Evolutionary conservation across 2,888 invertebrate species (phyloP).

Genomic region (Orchesellides sinensis): DNA sequence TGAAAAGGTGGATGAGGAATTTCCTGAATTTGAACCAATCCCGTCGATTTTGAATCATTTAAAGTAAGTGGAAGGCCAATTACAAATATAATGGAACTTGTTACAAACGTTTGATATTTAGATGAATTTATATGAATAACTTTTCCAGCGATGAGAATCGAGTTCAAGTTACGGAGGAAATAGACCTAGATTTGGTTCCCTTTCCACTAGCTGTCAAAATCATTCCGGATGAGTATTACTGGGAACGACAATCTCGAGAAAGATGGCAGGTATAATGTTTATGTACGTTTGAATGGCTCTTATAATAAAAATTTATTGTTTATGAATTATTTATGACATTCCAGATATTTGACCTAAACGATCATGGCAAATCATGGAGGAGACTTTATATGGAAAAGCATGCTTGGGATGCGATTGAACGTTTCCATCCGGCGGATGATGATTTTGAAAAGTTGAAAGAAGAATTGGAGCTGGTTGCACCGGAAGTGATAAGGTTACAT

Average conservation of each 20-base stretch:
- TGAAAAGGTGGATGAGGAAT: constrained; percentile 57
- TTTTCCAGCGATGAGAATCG: constrained; percentile 63
- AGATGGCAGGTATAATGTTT: constrained; percentile 65
- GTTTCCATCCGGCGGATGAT: constrained; percentile 71
- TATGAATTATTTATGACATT: not conserved
- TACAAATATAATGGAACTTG: not conserved
- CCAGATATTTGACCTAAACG: constrained; percentile 55
- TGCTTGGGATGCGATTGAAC: constrained; percentile 69
- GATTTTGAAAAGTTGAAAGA: constrained; percentile 59
- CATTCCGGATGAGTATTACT: constrained; percentile 73
- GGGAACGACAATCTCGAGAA: constrained; percentile 69
- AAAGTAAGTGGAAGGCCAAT: constrained; percentile 10
- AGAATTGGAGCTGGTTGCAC: constrained; percentile 61
- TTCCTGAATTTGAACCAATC: constrained; percentile 63
- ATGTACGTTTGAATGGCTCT: not conserved
- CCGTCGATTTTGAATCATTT: constrained; percentile 54
- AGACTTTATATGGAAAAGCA: constrained; percentile 71
- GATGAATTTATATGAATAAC: not conserved
- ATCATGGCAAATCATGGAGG: constrained; percentile 68
- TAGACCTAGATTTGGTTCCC: constrained; percentile 72
- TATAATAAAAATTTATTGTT: not conserved
- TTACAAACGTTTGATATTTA: not conserved
- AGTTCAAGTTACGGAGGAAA: constrained; percentile 68
- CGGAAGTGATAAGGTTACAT: constrained; percentile 63
- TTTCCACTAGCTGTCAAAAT: constrained; percentile 70